Evolutionary conservation across 2,113 vertebrate genomes (phyloP).

Genomic region (Notothenia rossii): DNA sequence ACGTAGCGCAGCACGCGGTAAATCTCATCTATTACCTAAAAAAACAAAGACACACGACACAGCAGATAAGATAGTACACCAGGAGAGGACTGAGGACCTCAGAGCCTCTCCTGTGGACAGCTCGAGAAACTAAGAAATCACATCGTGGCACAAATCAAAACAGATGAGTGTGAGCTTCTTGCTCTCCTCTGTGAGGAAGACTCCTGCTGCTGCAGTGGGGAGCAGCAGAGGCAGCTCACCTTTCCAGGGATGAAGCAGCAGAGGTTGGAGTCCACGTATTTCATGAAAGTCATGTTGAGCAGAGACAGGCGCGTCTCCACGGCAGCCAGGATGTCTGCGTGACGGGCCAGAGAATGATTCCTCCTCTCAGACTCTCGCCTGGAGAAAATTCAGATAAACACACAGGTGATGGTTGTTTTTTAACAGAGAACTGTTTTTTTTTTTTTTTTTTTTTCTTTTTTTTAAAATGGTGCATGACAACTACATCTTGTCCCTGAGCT

Average conservation of each 20-base stretch:
- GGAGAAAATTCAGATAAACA: constrained; percentile 13
- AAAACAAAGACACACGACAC: neutral
- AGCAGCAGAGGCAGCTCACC: constrained; percentile 79
- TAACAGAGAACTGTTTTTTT: neutral
- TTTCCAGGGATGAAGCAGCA: constrained; percentile 99
- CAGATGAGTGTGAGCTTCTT: neutral
- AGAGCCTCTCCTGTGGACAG: too few species aligned
- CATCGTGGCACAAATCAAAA: neutral
- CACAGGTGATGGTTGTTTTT: neutral
- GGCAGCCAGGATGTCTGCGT: constrained; percentile 97
- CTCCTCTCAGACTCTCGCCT: constrained; percentile 97
- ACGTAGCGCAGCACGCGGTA: constrained; percentile 98
- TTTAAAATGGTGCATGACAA: neutral
- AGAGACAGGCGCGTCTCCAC: constrained; percentile 97
- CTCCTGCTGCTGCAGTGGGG: neutral
- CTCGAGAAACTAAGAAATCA: neutral
- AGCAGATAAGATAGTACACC: neutral
- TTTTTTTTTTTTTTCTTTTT: neutral
- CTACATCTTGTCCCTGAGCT: neutral
- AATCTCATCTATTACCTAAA: constrained; percentile 98
- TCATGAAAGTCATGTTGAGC: constrained; percentile 99
- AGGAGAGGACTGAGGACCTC: neutral
- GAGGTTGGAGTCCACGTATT: constrained; percentile 98
- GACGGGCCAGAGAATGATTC: constrained; percentile 97
- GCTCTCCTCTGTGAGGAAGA: neutral